These are phyloP conservation scores for Hyposoter dolosus DNA, from an alignment of 2,888 invertebrate species.

Conservation along the genomic window DNA sequence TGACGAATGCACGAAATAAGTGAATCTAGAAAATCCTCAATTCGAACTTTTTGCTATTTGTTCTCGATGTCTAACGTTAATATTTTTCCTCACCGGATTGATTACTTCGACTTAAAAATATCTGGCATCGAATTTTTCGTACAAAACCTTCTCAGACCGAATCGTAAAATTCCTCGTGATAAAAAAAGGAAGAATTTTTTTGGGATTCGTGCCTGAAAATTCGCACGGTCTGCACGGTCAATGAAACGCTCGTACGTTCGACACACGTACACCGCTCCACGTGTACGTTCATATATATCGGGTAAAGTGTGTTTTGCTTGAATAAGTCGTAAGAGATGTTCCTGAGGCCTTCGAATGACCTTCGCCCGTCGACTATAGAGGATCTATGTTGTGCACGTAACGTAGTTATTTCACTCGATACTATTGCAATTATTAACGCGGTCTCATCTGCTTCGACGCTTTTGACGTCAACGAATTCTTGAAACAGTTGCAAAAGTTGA, in stretches of 20 bases:
- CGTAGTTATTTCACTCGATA: constrained; percentile 21
- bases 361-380: constrained; percentile 24
- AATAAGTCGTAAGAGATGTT: not conserved
- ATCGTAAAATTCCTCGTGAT: not conserved
- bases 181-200: too few species aligned
- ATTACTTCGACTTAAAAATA: too few species aligned
- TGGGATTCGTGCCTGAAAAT: not conserved
- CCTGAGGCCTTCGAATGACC: not conserved
- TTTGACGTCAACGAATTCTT: not conserved
- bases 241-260: not conserved
- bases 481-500: not conserved
- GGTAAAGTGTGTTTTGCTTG: not conserved
- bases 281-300: not conserved
- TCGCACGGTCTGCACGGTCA: not conserved
- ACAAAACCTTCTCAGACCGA: too few species aligned
- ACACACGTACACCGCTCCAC: not conserved
- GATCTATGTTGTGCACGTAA: constrained; percentile 20
- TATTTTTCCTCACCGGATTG: not conserved
- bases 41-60: not conserved
- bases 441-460: constrained; percentile 23
- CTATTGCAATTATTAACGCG: constrained; percentile 49
- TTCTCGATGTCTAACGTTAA: not conserved
- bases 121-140: too few species aligned
- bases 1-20: not conserved
- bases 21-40: not conserved